Evolutionary conservation across 2,113 vertebrate species (phyloP), one percentile per base, ranked within the genome.

Genomic region (Aix galericulata): DNA sequence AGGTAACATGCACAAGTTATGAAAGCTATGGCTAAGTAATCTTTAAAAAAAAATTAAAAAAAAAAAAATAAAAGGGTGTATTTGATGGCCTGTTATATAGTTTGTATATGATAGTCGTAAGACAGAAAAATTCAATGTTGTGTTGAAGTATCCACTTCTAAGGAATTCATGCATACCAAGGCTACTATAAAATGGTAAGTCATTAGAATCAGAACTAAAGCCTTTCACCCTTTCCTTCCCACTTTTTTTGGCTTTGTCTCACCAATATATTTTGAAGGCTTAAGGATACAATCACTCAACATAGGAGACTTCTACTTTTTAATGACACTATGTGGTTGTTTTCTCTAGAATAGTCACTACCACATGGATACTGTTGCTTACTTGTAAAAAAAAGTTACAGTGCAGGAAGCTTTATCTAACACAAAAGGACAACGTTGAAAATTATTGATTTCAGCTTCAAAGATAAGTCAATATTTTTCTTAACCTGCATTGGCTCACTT

Each of bases 371-470:
- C 27, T 83, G 36, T 34, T 8, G 1, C 67, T 48, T 82, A 82
- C 17, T 11, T 36, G 17, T 25, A 86, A 53, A 75, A 66, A 53
- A 5, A 67, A 72, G 40, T 38, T 86, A 52, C 21, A 76, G 32
- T 1, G 0, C 68, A 67, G 32, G 13, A 84, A 72, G 40, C 25
- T 88, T 72, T 56, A 52, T 22, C 52, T 67, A 88, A 72, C 26
- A 69, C 52, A 84, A 74, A 74, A 79, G 46, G n/a, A 38, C 23
- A 67, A 1, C 0, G 22, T 50, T 56, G 52, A 88, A 34, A 87
- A 67, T 58, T 87, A 93, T 62, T 56, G 87, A 91, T 88, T 72
- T 55, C 14, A 76, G 62, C 64, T 84, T 81, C 10, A 23, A 84
- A 63, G 91, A 87, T 7, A 23, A 26, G 6, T 60, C 78, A 80